phyloP scores from a whole-genome alignment of 1,140 invertebrate species.

The Rhyacophila brunnea region DNA sequence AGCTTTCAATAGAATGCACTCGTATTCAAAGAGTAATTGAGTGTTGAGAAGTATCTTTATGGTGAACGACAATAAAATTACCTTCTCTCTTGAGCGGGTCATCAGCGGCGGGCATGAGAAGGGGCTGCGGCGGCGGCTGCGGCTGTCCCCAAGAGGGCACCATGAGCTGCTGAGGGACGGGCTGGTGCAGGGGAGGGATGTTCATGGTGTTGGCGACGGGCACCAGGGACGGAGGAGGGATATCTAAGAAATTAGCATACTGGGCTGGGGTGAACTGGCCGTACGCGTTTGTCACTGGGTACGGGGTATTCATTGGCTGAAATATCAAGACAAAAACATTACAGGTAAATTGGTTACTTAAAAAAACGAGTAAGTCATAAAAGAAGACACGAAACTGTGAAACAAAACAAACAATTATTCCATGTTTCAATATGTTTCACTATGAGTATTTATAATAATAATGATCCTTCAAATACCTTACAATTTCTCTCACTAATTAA shows the following conservation, averaged over 20 bases:
- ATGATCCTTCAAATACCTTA: no score
- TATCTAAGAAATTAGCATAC: constrained; percentile 6
- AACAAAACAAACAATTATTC: no score
- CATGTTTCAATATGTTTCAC: no score
- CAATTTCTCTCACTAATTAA: no score
- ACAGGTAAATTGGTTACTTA: constrained; percentile 1
- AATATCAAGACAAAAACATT: neutral
- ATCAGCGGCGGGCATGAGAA: neutral
- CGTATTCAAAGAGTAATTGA: no score
- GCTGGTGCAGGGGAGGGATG: constrained; percentile 4
- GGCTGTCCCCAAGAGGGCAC: neutral
- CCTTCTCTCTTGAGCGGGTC: constrained; percentile 30
- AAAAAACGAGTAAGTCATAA: no score
- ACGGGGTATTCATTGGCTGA: constrained; percentile 3
- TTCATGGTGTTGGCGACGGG: neutral
- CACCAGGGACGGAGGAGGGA: constrained; percentile 3
- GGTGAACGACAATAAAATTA: no score
- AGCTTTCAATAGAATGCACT: no score
- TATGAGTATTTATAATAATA: no score
- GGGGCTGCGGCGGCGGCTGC: neutral
- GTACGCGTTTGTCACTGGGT: constrained; percentile 1
- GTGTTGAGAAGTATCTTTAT: no score
- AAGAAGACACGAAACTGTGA: no score
- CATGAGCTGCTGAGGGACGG: neutral
- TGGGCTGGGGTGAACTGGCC: constrained; percentile 1